Conservation (phyloP, 2,113 vertebrate genomes). For the Gallinago undulata region DNA sequence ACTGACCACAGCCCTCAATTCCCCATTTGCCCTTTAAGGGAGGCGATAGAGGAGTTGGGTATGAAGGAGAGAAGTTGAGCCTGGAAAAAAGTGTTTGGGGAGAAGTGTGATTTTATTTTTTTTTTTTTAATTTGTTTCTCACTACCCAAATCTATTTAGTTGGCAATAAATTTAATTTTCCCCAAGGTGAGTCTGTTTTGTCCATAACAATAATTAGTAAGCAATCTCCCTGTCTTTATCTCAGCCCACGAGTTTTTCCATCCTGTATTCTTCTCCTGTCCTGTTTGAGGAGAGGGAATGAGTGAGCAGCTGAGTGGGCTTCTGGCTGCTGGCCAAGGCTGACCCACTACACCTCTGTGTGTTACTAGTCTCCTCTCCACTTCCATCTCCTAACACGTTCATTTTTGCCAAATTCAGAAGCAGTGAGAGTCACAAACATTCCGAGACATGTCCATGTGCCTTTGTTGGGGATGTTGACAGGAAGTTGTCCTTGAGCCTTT, state of each 20-base stretch:
- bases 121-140: background rate
- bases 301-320: background rate
- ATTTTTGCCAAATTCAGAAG: background rate
- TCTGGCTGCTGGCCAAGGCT: background rate
- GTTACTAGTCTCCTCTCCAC: background rate
- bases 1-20: background rate
- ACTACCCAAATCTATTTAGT: background rate
- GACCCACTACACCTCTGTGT: too few species aligned
- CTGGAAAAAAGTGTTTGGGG: background rate
- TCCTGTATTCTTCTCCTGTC: background rate
- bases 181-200: background rate
- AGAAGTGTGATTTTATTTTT: background rate
- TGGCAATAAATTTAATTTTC: background rate
- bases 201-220: background rate
- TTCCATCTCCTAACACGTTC: background rate
- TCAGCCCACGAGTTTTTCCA: background rate
- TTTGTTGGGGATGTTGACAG: background rate
- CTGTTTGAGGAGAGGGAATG: background rate
- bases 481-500: background rate
- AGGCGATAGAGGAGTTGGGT: background rate
- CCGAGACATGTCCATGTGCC: rapidly evolving
- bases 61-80: background rate
- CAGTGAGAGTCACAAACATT: background rate
- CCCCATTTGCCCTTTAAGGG: background rate
- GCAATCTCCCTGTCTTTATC: background rate